Percentiles rank a stretch among this genome's conserved stretches.
These are phyloP conservation scores for Biston betularia DNA, from an alignment of 2,888 invertebrate species.

Conservation along the genomic window DNA sequence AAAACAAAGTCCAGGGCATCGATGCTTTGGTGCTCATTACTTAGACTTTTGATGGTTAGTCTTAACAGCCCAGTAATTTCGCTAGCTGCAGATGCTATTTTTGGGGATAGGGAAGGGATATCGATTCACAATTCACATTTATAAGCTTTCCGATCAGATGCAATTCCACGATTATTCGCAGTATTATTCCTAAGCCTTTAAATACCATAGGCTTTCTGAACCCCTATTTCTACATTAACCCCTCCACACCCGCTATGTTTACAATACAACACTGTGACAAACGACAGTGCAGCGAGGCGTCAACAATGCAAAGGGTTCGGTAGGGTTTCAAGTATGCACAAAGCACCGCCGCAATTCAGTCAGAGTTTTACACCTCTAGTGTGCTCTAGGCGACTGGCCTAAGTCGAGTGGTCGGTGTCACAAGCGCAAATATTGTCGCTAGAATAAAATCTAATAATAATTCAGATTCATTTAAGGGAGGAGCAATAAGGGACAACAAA, in stretches of 20 bases:
- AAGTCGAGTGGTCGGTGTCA: conserved; percentile 49
- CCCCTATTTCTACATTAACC: conserved; percentile 24
- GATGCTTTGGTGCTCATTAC: no score
- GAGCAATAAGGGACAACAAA: background rate
- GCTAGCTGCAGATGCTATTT: no score
- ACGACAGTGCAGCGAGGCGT: conserved; percentile 45
- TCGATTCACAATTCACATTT: no score
- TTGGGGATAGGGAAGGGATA: no score
- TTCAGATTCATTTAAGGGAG: background rate
- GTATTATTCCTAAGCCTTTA: background rate
- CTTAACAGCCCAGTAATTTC: no score
- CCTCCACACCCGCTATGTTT: conserved; percentile 36
- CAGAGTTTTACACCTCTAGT: conserved; percentile 61
- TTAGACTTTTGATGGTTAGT: no score
- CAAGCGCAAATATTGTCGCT: conserved; percentile 60
- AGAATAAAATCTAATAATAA: conserved; percentile 21
- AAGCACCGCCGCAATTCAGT: conserved; percentile 68
- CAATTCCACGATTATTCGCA: no score
- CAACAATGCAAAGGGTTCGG: conserved; percentile 52
- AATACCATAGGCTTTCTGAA: conserved; percentile 1
- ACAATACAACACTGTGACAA: conserved; percentile 38
- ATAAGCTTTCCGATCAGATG: no score
- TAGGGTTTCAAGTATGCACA: conserved; percentile 63
- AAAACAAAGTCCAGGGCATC: no score
- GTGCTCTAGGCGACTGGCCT: conserved; percentile 39